A percentile compares a stretch with the other conserved stretches of the same genome.
Conservation (phyloP, 2,797 vertebrate genomes). For the Channallabes apus region DNA sequence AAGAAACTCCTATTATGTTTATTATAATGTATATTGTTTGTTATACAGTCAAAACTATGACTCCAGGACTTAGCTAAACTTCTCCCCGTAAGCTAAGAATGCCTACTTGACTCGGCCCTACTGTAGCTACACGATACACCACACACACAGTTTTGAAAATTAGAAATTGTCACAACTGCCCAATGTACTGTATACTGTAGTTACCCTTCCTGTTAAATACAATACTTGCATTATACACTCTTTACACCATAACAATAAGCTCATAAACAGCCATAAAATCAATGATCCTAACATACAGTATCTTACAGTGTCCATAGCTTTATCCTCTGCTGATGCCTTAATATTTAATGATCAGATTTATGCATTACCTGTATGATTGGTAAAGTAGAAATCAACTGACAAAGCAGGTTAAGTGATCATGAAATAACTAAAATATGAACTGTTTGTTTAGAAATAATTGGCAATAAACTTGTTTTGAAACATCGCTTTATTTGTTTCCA, state of each 20-base stretch:
- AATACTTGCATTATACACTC: background rate
- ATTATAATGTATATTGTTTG: too few relatives aligned
- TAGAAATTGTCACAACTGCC: background rate
- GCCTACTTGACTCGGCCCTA: background rate
- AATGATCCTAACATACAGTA: background rate
- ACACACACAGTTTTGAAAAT: slow-evolving; percentile 40
- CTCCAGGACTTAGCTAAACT: background rate
- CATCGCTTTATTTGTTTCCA: slow-evolving; percentile 11
- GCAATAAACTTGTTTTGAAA: slow-evolving; percentile 23
- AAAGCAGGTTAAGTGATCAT: background rate
- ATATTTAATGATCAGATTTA: background rate
- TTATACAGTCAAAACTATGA: background rate
- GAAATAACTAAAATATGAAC: slow-evolving; percentile 15
- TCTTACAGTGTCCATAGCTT: slow-evolving; percentile 27
- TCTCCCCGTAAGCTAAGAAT: background rate
- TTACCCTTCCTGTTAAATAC: background rate
- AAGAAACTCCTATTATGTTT: background rate
- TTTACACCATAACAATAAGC: background rate
- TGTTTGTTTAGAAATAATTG: slow-evolving; percentile 28
- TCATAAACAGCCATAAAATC: background rate
- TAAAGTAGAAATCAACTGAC: background rate
- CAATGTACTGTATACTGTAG: background rate
- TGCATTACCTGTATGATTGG: background rate
- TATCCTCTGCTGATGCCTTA: slow-evolving; percentile 48
- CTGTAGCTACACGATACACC: background rate